Base-by-base conservation (phyloP, 2,888 invertebrate genomes). In the Andrena trimmerana region DNA sequence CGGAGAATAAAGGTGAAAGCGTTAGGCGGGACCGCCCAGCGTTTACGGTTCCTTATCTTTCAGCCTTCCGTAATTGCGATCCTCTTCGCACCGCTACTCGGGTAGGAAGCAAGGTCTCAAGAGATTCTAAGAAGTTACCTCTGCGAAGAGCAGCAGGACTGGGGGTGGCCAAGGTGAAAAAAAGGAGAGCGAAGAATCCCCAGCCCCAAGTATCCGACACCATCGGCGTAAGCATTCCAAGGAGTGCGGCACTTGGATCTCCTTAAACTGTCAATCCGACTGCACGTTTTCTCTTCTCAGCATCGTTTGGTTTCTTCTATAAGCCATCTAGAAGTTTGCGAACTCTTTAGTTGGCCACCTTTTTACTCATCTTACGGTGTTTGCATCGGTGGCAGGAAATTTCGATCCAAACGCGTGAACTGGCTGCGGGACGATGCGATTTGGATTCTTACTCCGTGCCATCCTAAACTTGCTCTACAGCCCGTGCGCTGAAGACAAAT, bases 131-230 rank as follows among this genome's bases (percentile, higher is more conserved):
- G n/a, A 31, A 27, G 8, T 93, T 90, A 93, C 94, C 93, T 92
- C 93, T 93, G 86, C 93, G 93, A 79, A 91, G 90, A 75, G 92
- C 91, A 70, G 94, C 93, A 73, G 93, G 93, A 90, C 93, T 93
- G 78, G 93, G 93, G 89, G 91, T 93, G 85, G 92, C 92, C 66
- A 94, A 90, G 59, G 92, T 89, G 86, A 94, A 91, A 75, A 93
- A 85, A 84, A 90, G 88, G 84, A 93, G 88, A 85, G 88, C 90
- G 89, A 93, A 90, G 86, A 92, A 90, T 86, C 92, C 90, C 91
- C 90, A 91, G 89, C 89, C 88, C 88, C 87, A 90, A 77, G 86
- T 81, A 78, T 77, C 76, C 86, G 87, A 82, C 62, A 74, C 72
- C 86, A 86, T 83, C 88, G 85, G 84, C 78, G 81, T 82, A 87